phyloP scores from a whole-genome alignment of 53 echinoderm and acorn worm genomes.

The Mesocentrotus franciscanus region DNA sequence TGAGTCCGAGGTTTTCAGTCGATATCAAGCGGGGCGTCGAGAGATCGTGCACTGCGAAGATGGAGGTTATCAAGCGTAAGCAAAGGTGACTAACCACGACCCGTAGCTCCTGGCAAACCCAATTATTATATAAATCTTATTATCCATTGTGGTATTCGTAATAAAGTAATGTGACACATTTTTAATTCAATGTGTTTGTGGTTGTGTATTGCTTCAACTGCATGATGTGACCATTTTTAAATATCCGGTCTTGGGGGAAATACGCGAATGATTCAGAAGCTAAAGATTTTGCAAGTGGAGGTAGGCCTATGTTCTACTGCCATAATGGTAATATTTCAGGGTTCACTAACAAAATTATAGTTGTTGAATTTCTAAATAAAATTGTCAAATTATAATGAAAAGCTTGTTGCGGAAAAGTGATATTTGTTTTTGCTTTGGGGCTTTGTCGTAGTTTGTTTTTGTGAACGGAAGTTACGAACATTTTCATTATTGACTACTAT shows the following conservation, averaged over 20 bases:
- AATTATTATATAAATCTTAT: background rate
- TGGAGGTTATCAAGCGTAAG: background rate
- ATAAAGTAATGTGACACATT: background rate
- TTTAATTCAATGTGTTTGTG: background rate
- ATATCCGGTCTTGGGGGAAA: background rate
- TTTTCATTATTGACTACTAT: no score
- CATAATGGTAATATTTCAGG: no score
- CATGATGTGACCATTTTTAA: background rate
- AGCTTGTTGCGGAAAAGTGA: no score
- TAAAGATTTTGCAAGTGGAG: no score
- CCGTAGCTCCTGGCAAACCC: background rate
- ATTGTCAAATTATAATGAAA: no score
- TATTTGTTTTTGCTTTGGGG: no score
- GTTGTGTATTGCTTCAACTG: background rate
- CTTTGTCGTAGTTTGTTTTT: no score
- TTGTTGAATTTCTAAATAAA: no score
- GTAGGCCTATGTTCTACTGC: no score
- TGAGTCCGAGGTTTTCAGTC: background rate
- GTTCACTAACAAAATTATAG: no score
- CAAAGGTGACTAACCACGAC: conserved; percentile 10
- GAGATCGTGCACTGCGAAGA: background rate
- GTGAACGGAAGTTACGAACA: no score
- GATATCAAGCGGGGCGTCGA: background rate
- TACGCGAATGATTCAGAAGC: background rate
- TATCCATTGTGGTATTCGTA: background rate